phyloP scores from a whole-genome alignment of 2,797 vertebrate species.

The Poeciliopsis turneri region DNA sequence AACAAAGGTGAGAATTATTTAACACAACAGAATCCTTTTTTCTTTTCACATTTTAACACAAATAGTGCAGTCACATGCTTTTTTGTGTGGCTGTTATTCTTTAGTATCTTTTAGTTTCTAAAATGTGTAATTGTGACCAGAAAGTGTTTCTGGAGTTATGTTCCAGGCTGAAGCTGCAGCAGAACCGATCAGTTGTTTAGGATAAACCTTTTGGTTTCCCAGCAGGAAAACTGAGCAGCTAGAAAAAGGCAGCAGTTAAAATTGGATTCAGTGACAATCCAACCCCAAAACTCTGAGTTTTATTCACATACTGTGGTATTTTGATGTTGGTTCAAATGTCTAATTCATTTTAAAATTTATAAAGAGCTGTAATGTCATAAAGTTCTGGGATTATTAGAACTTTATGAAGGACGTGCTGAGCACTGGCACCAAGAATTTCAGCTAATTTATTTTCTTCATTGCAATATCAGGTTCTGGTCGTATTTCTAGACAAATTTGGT shows the following conservation, averaged over 20 bases:
- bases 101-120: not conserved
- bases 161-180: not conserved
- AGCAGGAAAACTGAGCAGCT: not conserved
- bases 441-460: not conserved
- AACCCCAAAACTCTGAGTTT: not conserved
- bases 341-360: not conserved
- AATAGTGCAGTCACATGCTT: not conserved
- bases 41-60: not conserved
- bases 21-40: not conserved
- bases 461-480: not conserved
- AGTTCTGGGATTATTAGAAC: not conserved
- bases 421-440: not conserved
- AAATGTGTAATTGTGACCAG: not conserved
- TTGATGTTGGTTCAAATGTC: not conserved
- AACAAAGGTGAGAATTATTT: not conserved
- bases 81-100: not conserved
- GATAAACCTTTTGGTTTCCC: not conserved
- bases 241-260: not conserved
- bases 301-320: not conserved
- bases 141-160: not conserved
- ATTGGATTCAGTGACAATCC: not conserved
- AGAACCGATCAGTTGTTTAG: not conserved
- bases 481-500: not conserved
- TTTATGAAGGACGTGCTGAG: not conserved
- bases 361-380: not conserved